Conservation (phyloP, 2,797 vertebrate species). For the Valencia hispanica region DNA sequence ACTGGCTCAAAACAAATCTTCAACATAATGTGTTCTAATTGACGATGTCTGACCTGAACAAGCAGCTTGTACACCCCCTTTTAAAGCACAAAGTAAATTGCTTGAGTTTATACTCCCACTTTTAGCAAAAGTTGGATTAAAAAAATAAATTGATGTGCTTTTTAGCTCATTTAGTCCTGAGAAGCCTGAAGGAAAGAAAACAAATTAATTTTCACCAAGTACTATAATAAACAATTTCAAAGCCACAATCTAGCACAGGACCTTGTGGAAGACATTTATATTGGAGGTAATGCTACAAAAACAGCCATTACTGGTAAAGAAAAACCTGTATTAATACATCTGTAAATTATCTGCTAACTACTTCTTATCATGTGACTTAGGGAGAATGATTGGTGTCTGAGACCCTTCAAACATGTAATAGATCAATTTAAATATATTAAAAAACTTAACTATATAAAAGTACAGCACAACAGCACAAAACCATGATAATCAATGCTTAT, state of each 20-base stretch:
- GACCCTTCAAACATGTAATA: background rate
- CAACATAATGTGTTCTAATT: constrained; percentile 16
- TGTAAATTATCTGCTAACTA: too few species aligned
- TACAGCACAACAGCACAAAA: too few species aligned
- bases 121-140: constrained; percentile 14
- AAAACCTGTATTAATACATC: background rate
- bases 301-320: too few species aligned
- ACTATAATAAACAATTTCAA: constrained; percentile 27
- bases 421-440: background rate
- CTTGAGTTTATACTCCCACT: constrained; percentile 24
- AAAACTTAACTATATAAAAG: background rate
- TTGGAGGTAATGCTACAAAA: background rate
- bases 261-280: constrained; percentile 8
- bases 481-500: too few species aligned
- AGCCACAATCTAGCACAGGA: constrained; percentile 10
- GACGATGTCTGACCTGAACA: background rate
- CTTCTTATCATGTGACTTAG: background rate
- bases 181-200: background rate
- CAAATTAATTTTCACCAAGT: background rate
- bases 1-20: background rate
- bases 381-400: constrained; percentile 13
- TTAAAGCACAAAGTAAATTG: constrained; percentile 28
- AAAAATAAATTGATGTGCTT: constrained; percentile 6
- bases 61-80: background rate
- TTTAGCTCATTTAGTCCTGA: constrained; percentile 7